phyloP scores from a whole-genome alignment of 2,888 invertebrate species.

The Neria commutata region DNA sequence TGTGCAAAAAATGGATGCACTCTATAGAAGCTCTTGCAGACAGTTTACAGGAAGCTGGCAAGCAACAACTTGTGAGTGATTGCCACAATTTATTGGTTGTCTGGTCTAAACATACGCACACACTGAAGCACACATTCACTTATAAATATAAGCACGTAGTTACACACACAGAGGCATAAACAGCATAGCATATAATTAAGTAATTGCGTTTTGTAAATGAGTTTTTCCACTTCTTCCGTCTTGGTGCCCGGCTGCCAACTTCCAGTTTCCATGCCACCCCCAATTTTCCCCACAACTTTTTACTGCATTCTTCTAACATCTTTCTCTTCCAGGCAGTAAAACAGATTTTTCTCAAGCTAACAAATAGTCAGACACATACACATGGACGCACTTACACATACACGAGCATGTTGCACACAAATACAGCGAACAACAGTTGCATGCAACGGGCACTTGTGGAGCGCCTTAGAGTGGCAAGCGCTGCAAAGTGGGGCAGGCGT shows the following conservation, averaged over 20 bases:
- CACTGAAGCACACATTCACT: background rate
- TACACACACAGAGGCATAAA: background rate
- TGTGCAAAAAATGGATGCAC: background rate
- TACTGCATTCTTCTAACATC: background rate
- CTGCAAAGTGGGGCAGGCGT: too few relatives aligned
- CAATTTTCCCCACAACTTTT: background rate
- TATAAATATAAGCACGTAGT: too few relatives aligned
- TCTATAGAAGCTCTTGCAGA: too few relatives aligned
- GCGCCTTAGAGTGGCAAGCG: too few relatives aligned
- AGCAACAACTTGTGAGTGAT: conserved; percentile 37
- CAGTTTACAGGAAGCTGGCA: too few relatives aligned
- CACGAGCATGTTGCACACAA: background rate
- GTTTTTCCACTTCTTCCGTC: conserved; percentile 31
- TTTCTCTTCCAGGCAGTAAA: background rate
- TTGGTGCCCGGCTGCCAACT: background rate
- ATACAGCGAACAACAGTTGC: too few relatives aligned
- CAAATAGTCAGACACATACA: background rate
- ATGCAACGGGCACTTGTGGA: too few relatives aligned
- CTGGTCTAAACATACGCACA: too few relatives aligned
- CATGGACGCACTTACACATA: background rate
- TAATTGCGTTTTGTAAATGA: conserved; percentile 50
- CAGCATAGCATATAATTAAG: conserved; percentile 49
- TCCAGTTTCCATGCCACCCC: background rate
- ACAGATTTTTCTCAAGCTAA: background rate
- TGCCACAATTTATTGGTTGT: conserved; percentile 42